phyloP scores from a whole-genome alignment of 2,888 invertebrate species.

The Mythimna ferrago region DNA sequence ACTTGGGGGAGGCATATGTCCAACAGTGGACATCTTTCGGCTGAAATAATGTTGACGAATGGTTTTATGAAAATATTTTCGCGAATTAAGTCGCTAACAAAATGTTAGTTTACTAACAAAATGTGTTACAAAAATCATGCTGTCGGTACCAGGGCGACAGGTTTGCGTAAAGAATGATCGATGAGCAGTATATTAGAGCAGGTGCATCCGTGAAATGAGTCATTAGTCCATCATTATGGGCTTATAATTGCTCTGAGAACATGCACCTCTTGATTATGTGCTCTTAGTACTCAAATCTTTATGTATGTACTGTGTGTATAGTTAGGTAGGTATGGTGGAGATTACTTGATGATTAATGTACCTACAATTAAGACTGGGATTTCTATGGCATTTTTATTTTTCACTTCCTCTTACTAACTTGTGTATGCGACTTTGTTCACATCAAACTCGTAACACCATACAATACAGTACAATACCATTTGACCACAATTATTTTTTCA shows the following conservation, averaged over 20 bases:
- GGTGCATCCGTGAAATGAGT: slow-evolving; percentile 71
- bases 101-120: neutral
- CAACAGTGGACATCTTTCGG: no score
- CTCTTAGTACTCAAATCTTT: slow-evolving; percentile 16
- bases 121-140: slow-evolving; percentile 40
- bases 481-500: no score
- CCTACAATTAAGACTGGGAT: neutral
- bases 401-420: no score
- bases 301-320: neutral
- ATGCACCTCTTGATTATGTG: slow-evolving; percentile 32
- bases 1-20: no score
- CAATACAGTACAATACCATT: no score
- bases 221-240: slow-evolving; percentile 66
- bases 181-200: slow-evolving; percentile 66
- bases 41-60: no score
- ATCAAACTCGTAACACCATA: no score
- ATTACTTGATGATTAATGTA: slow-evolving; percentile 28
- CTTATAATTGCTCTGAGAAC: slow-evolving; percentile 56
- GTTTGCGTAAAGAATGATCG: slow-evolving; percentile 71
- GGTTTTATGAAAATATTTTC: no score
- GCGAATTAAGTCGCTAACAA: no score
- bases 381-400: neutral
- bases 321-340: neutral
- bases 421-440: no score
- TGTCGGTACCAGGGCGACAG: slow-evolving; percentile 60